Percentiles rank a stretch among this genome's conserved stretches.
phyloP scores from a whole-genome alignment of 2,888 invertebrate species.

The Cantharis rustica region DNA sequence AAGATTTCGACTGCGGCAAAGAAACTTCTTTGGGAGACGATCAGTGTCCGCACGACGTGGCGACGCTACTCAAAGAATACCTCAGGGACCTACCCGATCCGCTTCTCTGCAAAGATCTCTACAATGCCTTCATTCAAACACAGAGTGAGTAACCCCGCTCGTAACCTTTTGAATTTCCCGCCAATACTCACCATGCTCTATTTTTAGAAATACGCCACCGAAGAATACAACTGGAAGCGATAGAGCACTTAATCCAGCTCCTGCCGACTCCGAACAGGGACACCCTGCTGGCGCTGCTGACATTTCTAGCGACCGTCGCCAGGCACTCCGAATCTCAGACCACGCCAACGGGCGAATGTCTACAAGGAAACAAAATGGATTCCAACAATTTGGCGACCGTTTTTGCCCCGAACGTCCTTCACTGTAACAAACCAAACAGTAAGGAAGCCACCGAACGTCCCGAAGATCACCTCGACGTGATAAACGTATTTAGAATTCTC shows the following conservation, averaged over 20 bases:
- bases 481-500: slow-evolving; percentile 82
- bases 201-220: slow-evolving; percentile 78
- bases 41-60: slow-evolving; percentile 91
- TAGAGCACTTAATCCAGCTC: slow-evolving; percentile 82
- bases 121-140: slow-evolving; percentile 87
- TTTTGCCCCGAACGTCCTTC: slow-evolving; percentile 92
- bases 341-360: slow-evolving; percentile 61
- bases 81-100: slow-evolving; percentile 92
- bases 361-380: slow-evolving; percentile 92
- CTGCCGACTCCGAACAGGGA: slow-evolving; percentile 88
- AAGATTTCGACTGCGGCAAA: slow-evolving; percentile 86
- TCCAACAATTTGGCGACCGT: slow-evolving; percentile 89
- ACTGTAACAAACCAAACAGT: slow-evolving; percentile 67
- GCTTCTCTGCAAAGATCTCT: slow-evolving; percentile 85
- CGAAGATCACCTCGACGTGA: slow-evolving; percentile 84
- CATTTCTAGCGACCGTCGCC: slow-evolving; percentile 80
- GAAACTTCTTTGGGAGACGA: slow-evolving; percentile 75
- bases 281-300: slow-evolving; percentile 81
- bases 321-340: slow-evolving; percentile 71
- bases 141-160: slow-evolving; percentile 75
- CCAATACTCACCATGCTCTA: background rate
- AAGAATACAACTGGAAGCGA: slow-evolving; percentile 79
- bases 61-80: slow-evolving; percentile 90
- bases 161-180: background rate
- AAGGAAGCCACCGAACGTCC: slow-evolving; percentile 64